Base-by-base conservation (phyloP, 2,888 invertebrate species). In the Uropetala carovei region DNA sequence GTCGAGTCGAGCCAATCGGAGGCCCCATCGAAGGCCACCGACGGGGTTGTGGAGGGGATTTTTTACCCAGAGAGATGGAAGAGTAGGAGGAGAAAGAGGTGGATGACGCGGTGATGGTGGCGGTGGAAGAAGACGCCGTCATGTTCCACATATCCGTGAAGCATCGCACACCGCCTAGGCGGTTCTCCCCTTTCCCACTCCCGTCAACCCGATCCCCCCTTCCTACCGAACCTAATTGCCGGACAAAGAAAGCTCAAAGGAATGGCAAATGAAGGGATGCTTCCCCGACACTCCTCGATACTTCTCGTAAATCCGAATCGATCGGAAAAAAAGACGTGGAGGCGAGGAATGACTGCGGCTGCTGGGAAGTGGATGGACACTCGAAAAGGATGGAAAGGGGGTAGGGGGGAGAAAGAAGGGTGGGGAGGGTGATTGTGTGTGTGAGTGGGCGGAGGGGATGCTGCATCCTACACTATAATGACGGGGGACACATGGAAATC, bases 241-340 rank as follows among this genome's bases (percentile, higher is more conserved):
- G 22, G 27, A 18, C 59, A 7, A 27, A 60, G 59, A 59, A 30
- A 11, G 86, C 60, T 86, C 86, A 86, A 86, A 86, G 86, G 86
- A 86, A 86, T 60, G 86, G 86, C 59, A 86, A 86, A 86, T 60
- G 86, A 60, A 86, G 86, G 30, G 86, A 59, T 86, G 59, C 22
- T n/a, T 59, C 60, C 16, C 86, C 58, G 86, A 60, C 60, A 60
- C 86, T 60, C 43, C 16, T 56, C 83, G 56, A 83, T 43, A 59
- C 86, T 16, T 82, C 82, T 82, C 14, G 85, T 43, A n/a, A 59
- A 85, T 85, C 59, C 22, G 30, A 60, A 86, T 86, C 86, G 86
- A 86, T 86, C 60, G 30, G 59, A 59, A 75, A 56, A n/a, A 60
- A 27, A 86, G 60, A 16, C 59, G 86, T 60, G 86, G 59, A 8